Conservation (phyloP, 2,888 invertebrate genomes). For the Aphidoletes aphidimyza region DNA sequence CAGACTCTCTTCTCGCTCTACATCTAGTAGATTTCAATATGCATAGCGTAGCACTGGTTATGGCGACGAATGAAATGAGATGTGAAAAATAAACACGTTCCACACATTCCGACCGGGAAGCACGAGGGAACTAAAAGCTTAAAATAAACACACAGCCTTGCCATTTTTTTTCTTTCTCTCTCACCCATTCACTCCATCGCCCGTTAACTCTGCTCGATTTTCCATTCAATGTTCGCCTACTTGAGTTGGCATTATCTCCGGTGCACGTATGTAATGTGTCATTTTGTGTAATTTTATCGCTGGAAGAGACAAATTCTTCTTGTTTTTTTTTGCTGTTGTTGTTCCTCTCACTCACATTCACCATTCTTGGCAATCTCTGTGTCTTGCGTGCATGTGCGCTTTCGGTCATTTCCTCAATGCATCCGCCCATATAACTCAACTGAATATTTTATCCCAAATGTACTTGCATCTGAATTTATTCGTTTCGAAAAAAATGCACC, state of each 20-base stretch:
- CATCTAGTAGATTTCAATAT: background rate
- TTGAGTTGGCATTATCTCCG: slow-evolving; percentile 48
- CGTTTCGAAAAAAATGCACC: background rate
- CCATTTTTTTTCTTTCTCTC: background rate
- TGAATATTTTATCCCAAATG: slow-evolving; percentile 39
- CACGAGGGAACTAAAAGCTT: slow-evolving; percentile 11
- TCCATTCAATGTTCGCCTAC: slow-evolving; percentile 23
- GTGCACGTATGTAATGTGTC: slow-evolving; percentile 50
- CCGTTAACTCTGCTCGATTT: background rate
- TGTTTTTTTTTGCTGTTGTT: background rate
- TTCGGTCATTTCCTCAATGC: background rate
- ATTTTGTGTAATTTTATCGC: slow-evolving; percentile 52
- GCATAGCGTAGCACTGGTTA: background rate
- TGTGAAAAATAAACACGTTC: slow-evolving; percentile 50
- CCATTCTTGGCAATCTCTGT: background rate
- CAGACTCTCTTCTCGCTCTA: background rate
- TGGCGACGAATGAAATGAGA: slow-evolving; percentile 25
- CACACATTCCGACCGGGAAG: background rate
- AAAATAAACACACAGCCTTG: slow-evolving; percentile 23
- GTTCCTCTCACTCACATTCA: background rate
- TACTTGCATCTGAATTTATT: slow-evolving; percentile 11
- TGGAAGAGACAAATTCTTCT: slow-evolving; percentile 2
- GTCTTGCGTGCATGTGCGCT: background rate
- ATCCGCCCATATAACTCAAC: background rate
- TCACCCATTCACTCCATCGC: background rate